Evolutionary conservation across 2,888 invertebrate genomes (phyloP), one percentile per base, ranked within the genome.

Genomic region (Alloscopus bannaensis): DNA sequence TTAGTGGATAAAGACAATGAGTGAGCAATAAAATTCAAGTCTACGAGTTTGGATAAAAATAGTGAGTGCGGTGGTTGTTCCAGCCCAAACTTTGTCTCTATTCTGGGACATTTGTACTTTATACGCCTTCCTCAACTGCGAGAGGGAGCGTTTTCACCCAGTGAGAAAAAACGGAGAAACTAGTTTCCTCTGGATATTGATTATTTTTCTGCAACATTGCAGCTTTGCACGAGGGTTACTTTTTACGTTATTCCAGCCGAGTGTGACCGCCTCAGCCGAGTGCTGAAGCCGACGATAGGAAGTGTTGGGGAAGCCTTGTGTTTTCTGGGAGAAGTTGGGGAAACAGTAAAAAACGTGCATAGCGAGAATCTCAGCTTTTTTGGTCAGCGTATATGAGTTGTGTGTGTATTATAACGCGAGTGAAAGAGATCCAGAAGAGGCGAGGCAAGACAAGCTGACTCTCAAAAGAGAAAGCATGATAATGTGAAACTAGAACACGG

Each of bases 161-260:
- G 16, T 31, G 47, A 65, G 50, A 60, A 31, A 72, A 64, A 64
- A 31, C 13, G 36, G 20, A 70, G 40, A 70, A 60, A 13, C 40
- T 57, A 28, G 18, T 28, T 42, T 72, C 28, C 55, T 45, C 24
- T 47, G 57, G 57, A 70, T 77, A 77, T 77, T 77, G 77, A 77
- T 77, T 77, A 77, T 77, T 77, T 77, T 77, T 77, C 76, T 77
- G 77, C 77, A 77, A 77, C 77, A 77, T 77, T 77, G 77, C 77
- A 77, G 70, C 76, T 76, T 55, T 42, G 50, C 55, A 59, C 36
- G 62, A 57, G 55, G 68, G 60, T 60, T 76, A 60, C 31, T 62
- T 62, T 68, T 60, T 75, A 75, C 68, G 75, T 76, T 69, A 55
- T 69, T 52, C 28, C 59, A 29, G 28, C 77, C 77, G 77, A 77